These are phyloP conservation scores for Scotopteryx bipunctaria DNA, from an alignment of 2,888 invertebrate species.

Conservation along the genomic window DNA sequence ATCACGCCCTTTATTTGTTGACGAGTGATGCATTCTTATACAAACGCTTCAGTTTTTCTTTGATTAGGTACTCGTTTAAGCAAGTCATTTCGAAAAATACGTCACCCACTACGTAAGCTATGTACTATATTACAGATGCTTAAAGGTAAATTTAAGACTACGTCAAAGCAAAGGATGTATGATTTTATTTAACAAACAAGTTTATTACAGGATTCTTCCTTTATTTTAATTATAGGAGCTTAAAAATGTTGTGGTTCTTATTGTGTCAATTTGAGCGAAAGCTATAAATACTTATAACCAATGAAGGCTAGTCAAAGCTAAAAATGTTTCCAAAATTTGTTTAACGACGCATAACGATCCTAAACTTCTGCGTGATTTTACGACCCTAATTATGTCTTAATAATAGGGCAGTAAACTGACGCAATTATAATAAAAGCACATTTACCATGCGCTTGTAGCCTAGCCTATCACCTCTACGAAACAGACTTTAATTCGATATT, in stretches of 20 bases:
- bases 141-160: neutral
- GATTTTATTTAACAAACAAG: too few relatives aligned
- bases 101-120: neutral
- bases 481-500: conserved; percentile 5
- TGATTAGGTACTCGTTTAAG: neutral
- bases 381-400: too few relatives aligned
- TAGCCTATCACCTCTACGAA: conserved; percentile 8
- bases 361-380: neutral
- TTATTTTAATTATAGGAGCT: too few relatives aligned
- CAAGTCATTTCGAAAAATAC: neutral
- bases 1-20: neutral
- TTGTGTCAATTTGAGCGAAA: too few relatives aligned
- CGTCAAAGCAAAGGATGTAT: too few relatives aligned
- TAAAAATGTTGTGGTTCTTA: too few relatives aligned
- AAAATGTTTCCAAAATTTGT: too few relatives aligned
- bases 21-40: neutral
- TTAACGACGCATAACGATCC: conserved; percentile 1
- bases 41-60: neutral
- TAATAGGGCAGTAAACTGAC: conserved; percentile 1
- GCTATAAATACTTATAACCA: too few relatives aligned
- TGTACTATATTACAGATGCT: neutral
- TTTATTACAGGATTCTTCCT: too few relatives aligned
- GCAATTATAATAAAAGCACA: conserved; percentile 6
- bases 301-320: too few relatives aligned
- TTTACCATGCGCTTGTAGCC: neutral